These are phyloP conservation scores for Potorous gilbertii DNA, from an alignment of 2,797 vertebrate species.

Conservation along the genomic window DNA sequence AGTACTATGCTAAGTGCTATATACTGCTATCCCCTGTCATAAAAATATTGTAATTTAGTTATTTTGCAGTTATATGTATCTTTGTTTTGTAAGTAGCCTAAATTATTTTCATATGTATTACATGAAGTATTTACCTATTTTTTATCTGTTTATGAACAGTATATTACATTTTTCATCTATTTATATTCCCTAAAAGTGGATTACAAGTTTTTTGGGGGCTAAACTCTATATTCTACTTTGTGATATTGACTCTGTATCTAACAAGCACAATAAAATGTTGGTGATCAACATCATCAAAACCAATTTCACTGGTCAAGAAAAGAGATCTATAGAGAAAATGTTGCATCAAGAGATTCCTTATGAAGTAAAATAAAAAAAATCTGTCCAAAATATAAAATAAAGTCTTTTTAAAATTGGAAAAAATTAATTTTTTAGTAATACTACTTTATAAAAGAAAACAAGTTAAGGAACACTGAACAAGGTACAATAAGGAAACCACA, in stretches of 20 bases:
- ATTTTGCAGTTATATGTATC: no score
- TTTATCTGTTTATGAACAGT: background rate
- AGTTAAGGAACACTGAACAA: constrained; percentile 52
- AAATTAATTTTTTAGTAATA: background rate
- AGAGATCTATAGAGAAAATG: background rate
- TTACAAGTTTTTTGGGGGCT: background rate
- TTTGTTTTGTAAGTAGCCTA: background rate
- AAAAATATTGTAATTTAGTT: no score
- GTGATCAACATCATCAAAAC: background rate
- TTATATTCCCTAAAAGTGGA: background rate
- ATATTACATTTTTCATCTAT: background rate
- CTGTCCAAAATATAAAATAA: constrained; percentile 8
- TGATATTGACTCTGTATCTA: background rate
- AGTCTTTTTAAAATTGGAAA: background rate
- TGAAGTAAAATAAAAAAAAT: constrained; percentile 11
- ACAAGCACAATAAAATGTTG: background rate
- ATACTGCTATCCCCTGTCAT: background rate
- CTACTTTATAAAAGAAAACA: constrained; percentile 37
- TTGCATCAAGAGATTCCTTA: background rate
- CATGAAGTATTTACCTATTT: background rate
- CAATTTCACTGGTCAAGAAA: background rate
- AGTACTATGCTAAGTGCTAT: background rate
- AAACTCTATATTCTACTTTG: background rate
- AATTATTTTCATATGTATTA: background rate
- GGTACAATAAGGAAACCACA: constrained; percentile 26